These are phyloP conservation scores for Drosophila lutescens DNA, from an alignment of 2,888 invertebrate genomes.

Conservation along the genomic window DNA sequence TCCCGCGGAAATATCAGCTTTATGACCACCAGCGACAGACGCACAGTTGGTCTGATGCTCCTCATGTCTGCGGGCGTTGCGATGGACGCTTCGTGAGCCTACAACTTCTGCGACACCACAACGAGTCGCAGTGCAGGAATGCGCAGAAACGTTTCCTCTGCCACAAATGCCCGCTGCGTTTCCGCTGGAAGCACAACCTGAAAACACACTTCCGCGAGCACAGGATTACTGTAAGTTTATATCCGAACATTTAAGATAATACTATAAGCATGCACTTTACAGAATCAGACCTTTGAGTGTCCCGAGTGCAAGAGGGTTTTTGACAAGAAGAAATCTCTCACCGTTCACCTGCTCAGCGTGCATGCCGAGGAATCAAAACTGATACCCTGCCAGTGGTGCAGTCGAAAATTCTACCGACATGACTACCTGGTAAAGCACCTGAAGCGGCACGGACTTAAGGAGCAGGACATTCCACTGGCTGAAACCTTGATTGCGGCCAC, in stretches of 20 bases:
- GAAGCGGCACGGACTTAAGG: constrained; percentile 71
- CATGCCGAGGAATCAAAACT: constrained; percentile 74
- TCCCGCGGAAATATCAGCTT: constrained; percentile 81
- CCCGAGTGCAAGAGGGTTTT: constrained; percentile 69
- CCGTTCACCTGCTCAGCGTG: constrained; percentile 73
- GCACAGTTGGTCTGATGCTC: constrained; percentile 85
- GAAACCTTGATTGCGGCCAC: constrained; percentile 74
- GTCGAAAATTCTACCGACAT: constrained; percentile 77
- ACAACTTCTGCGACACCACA: constrained; percentile 85
- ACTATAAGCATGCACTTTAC: neutral
- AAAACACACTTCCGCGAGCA: constrained; percentile 74
- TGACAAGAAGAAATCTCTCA: constrained; percentile 78
- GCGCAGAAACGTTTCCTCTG: constrained; percentile 79
- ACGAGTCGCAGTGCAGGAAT: constrained; percentile 84
- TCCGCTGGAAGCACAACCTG: constrained; percentile 82
- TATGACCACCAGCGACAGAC: constrained; percentile 78
- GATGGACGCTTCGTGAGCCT: constrained; percentile 85
- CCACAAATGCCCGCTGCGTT: constrained; percentile 80
- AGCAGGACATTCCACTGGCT: constrained; percentile 68
- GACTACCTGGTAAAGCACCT: constrained; percentile 80
- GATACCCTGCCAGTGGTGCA: constrained; percentile 81
- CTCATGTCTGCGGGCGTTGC: constrained; percentile 86
- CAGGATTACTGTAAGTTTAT: constrained; percentile 28
- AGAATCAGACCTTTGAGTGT: constrained; percentile 68
- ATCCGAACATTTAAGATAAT: neutral